Percentiles rank a stretch among this genome's conserved stretches.
phyloP scores from a whole-genome alignment of 2,797 vertebrate species.

The Myotis findleyi region DNA sequence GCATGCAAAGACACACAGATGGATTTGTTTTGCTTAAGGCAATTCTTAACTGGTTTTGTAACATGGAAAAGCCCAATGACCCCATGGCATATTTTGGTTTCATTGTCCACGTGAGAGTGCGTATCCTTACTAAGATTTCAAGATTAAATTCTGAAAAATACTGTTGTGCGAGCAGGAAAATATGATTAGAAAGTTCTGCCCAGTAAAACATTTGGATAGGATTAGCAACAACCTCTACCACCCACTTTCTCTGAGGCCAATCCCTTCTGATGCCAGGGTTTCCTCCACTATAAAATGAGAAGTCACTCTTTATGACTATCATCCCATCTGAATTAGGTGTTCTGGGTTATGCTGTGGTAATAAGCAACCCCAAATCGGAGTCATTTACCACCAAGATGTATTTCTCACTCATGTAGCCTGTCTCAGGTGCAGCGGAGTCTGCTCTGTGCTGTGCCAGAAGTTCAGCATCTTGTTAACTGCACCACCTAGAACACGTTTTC shows the following conservation, averaged over 20 bases:
- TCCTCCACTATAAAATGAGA: not conserved
- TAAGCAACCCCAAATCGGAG: not conserved
- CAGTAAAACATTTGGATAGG: not conserved
- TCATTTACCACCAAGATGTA: not conserved
- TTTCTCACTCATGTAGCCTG: not conserved
- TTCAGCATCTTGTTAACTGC: not conserved
- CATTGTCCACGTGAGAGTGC: not conserved
- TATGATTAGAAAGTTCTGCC: not conserved
- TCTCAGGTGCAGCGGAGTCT: not conserved
- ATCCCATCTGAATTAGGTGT: not conserved
- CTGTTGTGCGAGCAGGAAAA: not conserved
- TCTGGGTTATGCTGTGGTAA: not conserved
- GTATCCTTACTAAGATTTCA: not conserved
- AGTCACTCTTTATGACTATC: not conserved
- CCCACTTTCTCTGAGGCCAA: not conserved
- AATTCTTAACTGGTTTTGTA: constrained; percentile 14
- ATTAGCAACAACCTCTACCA: not conserved
- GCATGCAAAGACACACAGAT: not conserved
- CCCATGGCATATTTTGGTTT: not conserved
- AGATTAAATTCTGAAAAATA: constrained; percentile 42
- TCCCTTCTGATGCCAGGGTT: not conserved
- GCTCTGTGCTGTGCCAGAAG: rapidly evolving
- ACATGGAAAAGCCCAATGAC: not conserved
- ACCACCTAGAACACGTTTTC: not conserved
- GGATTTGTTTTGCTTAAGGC: constrained; percentile 54